Conservation (phyloP, 2,888 invertebrate genomes). For the Oasisia sp. region DNA sequence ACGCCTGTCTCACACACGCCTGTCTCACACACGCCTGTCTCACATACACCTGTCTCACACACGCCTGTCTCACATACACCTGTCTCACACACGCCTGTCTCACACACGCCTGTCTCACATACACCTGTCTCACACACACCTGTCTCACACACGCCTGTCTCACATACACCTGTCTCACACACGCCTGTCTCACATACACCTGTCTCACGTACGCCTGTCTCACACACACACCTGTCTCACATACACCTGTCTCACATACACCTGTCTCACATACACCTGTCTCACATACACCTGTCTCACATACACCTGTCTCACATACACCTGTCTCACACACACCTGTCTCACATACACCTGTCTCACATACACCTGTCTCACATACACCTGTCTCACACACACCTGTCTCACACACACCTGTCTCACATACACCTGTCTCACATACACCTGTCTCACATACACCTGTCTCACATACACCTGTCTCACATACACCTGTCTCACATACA, state of each 20-base stretch:
- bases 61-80: slow-evolving; percentile 54
- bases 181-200: slow-evolving; percentile 54
- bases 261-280: slow-evolving; percentile 45
- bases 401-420: slow-evolving; percentile 45
- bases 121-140: slow-evolving; percentile 54
- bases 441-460: slow-evolving; percentile 45
- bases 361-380: slow-evolving; percentile 52
- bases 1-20: slow-evolving; percentile 54
- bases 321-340: slow-evolving; percentile 45
- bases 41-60: slow-evolving; percentile 46
- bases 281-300: slow-evolving; percentile 46
- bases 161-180: slow-evolving; percentile 46
- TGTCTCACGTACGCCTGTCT: slow-evolving; percentile 44
- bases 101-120: slow-evolving; percentile 46
- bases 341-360: slow-evolving; percentile 46
- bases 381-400: slow-evolving; percentile 45
- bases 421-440: slow-evolving; percentile 52
- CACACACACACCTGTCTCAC: slow-evolving; percentile 46
- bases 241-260: slow-evolving; percentile 52
- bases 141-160: slow-evolving; percentile 44
- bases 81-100: slow-evolving; percentile 44
- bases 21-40: slow-evolving; percentile 44
- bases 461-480: slow-evolving; percentile 46
- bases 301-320: slow-evolving; percentile 52
- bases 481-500: slow-evolving; percentile 52